Evolutionary conservation across 1,140 invertebrate species (phyloP), one percentile per base, ranked within the genome.

Genomic region (Mizuhopecten yessoensis): DNA sequence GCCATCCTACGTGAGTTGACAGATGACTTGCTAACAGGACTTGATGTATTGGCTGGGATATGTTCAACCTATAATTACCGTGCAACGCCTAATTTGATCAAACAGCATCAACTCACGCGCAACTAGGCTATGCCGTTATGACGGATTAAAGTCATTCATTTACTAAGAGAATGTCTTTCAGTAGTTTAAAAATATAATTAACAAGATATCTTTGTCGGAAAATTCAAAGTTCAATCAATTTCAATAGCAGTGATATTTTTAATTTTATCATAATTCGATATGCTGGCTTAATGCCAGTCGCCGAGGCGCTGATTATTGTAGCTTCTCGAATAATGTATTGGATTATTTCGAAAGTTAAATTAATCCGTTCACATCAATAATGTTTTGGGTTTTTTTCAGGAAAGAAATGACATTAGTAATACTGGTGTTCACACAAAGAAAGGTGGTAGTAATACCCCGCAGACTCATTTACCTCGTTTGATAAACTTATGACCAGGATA

Each of bases 41-140:
- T n/a, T n/a, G 11, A 75, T 75, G 29, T 75, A 29, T 75, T 17
- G 5, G 36, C 11, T n/a, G 57, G n/a, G 29, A 75, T 75, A 75
- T 75, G 57, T 75, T 75, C 57, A 75, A 75, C 57, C 57, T 75
- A 29, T 75, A 75, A 75, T 75, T n/a, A 29, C 57, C 57, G 29
- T 29, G 57, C 57, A 29, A 75, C 57, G 5, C 23, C n/a, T 75
- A 75, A 75, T 75, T 75, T 75, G 17, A 75, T 75, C 23, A 75
- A 75, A 75, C 57, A 75, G 57, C 57, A 75, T 1, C 57, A 29
- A 75, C 57, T n/a, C 57, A 75, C 57, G 57, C 57, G 29, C 57
- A 75, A 75, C 9, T 75, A 5, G 57, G 57, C 11, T 23, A 75
- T 29, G 1, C 23, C 29, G 57, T 75, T 75, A 75, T 29, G 57